Evolutionary conservation across 2,888 invertebrate genomes (phyloP), one percentile per base, ranked within the genome.

Genomic region (Invenusta paracnida): DNA sequence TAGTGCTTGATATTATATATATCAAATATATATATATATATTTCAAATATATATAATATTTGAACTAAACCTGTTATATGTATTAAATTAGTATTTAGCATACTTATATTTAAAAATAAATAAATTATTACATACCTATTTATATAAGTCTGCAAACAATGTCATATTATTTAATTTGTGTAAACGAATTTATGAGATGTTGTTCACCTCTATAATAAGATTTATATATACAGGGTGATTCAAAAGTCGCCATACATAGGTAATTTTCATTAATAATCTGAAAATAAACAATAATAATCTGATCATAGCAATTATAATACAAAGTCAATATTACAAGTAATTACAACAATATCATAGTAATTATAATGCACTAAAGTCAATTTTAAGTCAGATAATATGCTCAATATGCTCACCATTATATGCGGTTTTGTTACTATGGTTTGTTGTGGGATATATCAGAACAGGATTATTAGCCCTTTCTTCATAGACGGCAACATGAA

Each of bases 391-490:
- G 73, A 73, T n/a, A n/a, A n/a, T n/a, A n/a, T n/a, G n/a, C n/a
- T n/a, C 73, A 73, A 73, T 73, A 73, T 73, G 73, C 27, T 73
- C 23, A 73, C 73, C 73, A 73, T 73, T 73, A 23, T 25, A 73
- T 73, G 73, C 73, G 73, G 23, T 73, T n/a, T n/a, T n/a, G n/a
- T n/a, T n/a, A 73, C 73, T 73, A 29, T 82, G 82, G 82, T 28
- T 29, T 82, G 82, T 27, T 82, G 82, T 82, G 82, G 82, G 27
- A 82, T 82, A 82, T 82, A 29, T 27, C 17, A 82, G n/a, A 82
- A 29, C 29, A 82, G 82, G 23, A 30, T 82, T 29, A 82, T 82
- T 30, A 29, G 82, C 30, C n/a, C n/a, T 82, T 82, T 82, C 27
- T 82, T 82, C 82, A 82, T 82, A 29, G 82, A 82, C n/a, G 23